Percentiles rank a stretch among this genome's conserved stretches.
phyloP scores from a whole-genome alignment of 2,113 vertebrate species.

The Sminthopsis crassicaudata region DNA sequence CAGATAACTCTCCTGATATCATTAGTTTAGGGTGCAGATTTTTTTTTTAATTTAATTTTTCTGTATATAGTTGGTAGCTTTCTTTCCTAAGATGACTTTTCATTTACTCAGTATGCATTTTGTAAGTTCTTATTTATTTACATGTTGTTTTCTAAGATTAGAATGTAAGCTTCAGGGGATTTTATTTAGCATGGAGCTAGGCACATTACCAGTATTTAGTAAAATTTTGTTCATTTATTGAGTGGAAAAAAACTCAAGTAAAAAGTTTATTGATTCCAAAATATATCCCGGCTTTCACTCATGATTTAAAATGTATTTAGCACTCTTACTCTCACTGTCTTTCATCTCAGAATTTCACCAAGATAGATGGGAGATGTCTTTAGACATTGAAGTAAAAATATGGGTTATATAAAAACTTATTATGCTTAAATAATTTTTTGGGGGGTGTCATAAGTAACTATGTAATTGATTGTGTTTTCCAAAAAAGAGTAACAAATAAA shows the following conservation, averaged over 20 bases:
- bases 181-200: not conserved
- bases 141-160: not conserved
- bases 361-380: constrained; percentile 44
- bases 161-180: too few relatives aligned
- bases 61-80: not conserved
- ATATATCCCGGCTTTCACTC: not conserved
- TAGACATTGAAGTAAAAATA: constrained; percentile 43
- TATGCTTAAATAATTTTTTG: constrained; percentile 18
- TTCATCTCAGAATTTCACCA: constrained; percentile 36
- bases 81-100: not conserved
- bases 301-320: not conserved
- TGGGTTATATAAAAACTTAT: not conserved
- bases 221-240: not conserved
- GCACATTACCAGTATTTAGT: not conserved
- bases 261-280: not conserved
- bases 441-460: constrained; percentile 24
- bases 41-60: not conserved
- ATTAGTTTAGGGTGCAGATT: not conserved
- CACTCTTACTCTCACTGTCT: constrained; percentile 26
- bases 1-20: not conserved
- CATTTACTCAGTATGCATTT: not conserved
- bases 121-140: not conserved
- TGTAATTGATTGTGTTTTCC: constrained; percentile 47
- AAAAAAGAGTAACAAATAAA: constrained; percentile 4
- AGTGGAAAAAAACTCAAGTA: not conserved